Evolutionary conservation across 2,888 invertebrate genomes (phyloP), one percentile per base, ranked within the genome.

Genomic region (Druceiella hillmani): DNA sequence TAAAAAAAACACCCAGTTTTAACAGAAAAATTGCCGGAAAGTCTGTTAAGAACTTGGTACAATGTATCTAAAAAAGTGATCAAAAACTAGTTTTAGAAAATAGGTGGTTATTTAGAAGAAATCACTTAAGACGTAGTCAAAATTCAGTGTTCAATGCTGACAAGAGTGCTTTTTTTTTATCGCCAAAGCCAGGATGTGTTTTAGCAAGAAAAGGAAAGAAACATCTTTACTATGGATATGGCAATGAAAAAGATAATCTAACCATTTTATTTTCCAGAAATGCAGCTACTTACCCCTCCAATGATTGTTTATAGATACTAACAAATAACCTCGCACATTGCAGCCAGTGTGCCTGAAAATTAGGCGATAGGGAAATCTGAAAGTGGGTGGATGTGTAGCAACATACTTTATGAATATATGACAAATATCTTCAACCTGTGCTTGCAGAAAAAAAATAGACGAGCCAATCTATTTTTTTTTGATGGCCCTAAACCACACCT

Each of bases 341-440:
- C 14, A 20, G 27, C n/a, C 17, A 28, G 27, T 26, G 36, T 36
- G 6, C 29, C 36, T 16, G 36, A 17, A 17, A 17, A 36, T 16
- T 36, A 29, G 36, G 28, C 16, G 10, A 36, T 36, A 15, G 36
- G 31, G 5, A 16, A 13, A 13, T 36, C 36, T 7, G 36, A 36
- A 9, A 30, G 24, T 36, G 36, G 36, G 11, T 36, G 36, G 36
- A 36, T 36, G 36, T 30, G 30, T 17, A 16, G 36, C 27, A 5
- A 22, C 10, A 36, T 31, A 14, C 31, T 36, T 17, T 36, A 30
- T 12, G 31, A 36, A 24, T 36, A 30, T 24, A 20, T 36, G 9
- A 24, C 36, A 13, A 36, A 29, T 15, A 24, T 36, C 4, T 36
- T 30, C 16, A 30, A 36, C 25, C 30, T 17, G 10, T 36, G 36